Percentiles rank a stretch among this genome's conserved stretches.
Conservation (phyloP, 2,797 vertebrate genomes). For the Hippocampus kuda region DNA sequence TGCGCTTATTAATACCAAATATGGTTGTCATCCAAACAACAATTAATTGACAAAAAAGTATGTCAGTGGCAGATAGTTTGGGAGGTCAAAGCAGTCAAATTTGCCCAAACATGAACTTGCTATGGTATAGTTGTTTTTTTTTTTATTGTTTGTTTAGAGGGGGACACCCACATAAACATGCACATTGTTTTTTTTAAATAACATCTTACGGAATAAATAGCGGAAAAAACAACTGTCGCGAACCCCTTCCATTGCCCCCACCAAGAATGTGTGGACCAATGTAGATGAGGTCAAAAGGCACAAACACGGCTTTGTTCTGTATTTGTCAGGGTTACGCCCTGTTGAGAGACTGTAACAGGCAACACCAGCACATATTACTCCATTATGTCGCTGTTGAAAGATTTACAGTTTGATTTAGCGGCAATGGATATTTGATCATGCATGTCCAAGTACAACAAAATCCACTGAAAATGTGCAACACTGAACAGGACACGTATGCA, state of each 20-base stretch:
- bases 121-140: too few species aligned
- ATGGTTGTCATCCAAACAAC: constrained; percentile 26
- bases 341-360: constrained; percentile 27
- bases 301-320: constrained; percentile 58
- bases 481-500: constrained; percentile 7
- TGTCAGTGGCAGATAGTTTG: background rate
- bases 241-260: constrained; percentile 45
- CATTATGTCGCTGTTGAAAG: constrained; percentile 29
- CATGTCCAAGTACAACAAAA: constrained; percentile 28
- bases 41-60: background rate
- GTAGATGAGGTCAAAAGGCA: constrained; percentile 55
- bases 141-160: constrained; percentile 37
- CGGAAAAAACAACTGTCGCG: constrained; percentile 44
- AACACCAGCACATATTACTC: constrained; percentile 52
- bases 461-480: constrained; percentile 23
- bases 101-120: background rate
- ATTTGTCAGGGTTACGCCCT: constrained; percentile 37
- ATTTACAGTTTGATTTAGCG: constrained; percentile 17
- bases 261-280: constrained; percentile 59
- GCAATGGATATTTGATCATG: constrained; percentile 31
- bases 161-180: constrained; percentile 5
- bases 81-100: constrained; percentile 1
- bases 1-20: constrained; percentile 29
- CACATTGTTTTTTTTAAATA: constrained; percentile 36
- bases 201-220: constrained; percentile 47